These are phyloP conservation scores for Drosophila melanocephala DNA, from an alignment of 2,888 invertebrate species.

Conservation along the genomic window DNA sequence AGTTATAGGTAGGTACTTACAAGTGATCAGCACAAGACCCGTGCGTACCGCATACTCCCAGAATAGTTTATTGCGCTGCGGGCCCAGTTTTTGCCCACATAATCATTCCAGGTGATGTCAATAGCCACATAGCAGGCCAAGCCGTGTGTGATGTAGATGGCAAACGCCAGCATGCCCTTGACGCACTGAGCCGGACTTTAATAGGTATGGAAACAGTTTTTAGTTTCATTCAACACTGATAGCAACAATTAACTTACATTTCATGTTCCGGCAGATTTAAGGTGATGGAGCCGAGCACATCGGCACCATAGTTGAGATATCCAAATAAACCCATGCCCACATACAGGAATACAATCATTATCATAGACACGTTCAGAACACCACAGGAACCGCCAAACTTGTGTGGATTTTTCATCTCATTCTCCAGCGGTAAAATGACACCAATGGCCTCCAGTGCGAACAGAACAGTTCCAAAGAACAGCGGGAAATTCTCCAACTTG, in stretches of 20 bases:
- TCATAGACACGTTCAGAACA: conserved; percentile 94
- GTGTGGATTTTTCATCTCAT: conserved; percentile 95
- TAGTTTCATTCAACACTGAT: background rate
- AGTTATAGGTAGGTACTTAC: conserved; percentile 88
- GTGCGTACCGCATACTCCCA: conserved; percentile 94
- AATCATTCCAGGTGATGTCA: conserved; percentile 95
- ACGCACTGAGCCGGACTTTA: conserved; percentile 90
- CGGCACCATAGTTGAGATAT: conserved; percentile 92
- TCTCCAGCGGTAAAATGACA: conserved; percentile 93
- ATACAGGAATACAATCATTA: conserved; percentile 93
- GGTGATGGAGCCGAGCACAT: conserved; percentile 92
- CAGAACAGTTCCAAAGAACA: conserved; percentile 98
- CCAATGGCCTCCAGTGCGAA: conserved; percentile 98
- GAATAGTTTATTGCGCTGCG: conserved; percentile 87
- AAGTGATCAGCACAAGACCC: conserved; percentile 91
- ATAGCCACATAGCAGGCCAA: conserved; percentile 98
- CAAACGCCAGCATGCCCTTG: conserved; percentile 90
- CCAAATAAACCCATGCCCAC: conserved; percentile 96
- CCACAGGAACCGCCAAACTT: conserved; percentile 93
- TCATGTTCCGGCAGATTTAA: conserved; percentile 91
- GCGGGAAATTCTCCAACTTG: conserved; percentile 90
- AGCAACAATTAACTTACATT: conserved; percentile 86
- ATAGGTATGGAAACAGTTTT: conserved; percentile 21
- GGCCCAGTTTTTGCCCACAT: conserved; percentile 88
- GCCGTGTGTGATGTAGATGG: conserved; percentile 96